A percentile compares a stretch with the other conserved stretches of the same genome.
Conservation (phyloP, 2,888 invertebrate species). For the Anthrax anthrax region DNA sequence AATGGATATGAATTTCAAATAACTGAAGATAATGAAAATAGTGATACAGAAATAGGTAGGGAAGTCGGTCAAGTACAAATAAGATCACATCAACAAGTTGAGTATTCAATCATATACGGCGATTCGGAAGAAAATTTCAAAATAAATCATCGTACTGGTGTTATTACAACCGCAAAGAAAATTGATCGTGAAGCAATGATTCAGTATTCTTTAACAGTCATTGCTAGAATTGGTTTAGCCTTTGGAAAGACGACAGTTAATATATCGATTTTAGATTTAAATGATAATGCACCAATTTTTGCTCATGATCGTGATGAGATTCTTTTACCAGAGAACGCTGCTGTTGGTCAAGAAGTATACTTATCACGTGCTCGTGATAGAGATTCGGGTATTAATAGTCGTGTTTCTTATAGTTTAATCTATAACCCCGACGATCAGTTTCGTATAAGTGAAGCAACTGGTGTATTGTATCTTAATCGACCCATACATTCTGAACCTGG, state of each 20-base stretch:
- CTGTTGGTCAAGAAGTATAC: slow-evolving; percentile 86
- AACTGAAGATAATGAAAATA: slow-evolving; percentile 60
- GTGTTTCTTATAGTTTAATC: slow-evolving; percentile 65
- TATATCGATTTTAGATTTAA: slow-evolving; percentile 70
- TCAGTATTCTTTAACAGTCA: slow-evolving; percentile 62
- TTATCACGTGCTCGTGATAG: slow-evolving; percentile 73
- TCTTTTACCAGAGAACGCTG: slow-evolving; percentile 71
- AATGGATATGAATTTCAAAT: slow-evolving; percentile 72
- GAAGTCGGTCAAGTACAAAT: slow-evolving; percentile 66
- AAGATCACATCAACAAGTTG: slow-evolving; percentile 42
- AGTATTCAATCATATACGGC: slow-evolving; percentile 67
- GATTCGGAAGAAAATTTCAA: slow-evolving; percentile 63
- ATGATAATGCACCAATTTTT: slow-evolving; percentile 83
- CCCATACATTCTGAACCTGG: slow-evolving; percentile 64
- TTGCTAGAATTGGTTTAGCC: slow-evolving; percentile 60
- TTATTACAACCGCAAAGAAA: slow-evolving; percentile 59
- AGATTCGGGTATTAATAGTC: slow-evolving; percentile 80
- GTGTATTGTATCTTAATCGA: slow-evolving; percentile 74
- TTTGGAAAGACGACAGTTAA: slow-evolving; percentile 68
- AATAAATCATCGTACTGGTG: slow-evolving; percentile 65
- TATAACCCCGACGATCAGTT: slow-evolving; percentile 71
- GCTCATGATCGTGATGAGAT: slow-evolving; percentile 66
- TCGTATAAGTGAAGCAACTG: slow-evolving; percentile 70
- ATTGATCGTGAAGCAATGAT: slow-evolving; percentile 73
- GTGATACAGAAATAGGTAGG: slow-evolving; percentile 43